Evolutionary conservation across 2,888 invertebrate genomes (phyloP).

Genomic region (Heteromurus nitidus): DNA sequence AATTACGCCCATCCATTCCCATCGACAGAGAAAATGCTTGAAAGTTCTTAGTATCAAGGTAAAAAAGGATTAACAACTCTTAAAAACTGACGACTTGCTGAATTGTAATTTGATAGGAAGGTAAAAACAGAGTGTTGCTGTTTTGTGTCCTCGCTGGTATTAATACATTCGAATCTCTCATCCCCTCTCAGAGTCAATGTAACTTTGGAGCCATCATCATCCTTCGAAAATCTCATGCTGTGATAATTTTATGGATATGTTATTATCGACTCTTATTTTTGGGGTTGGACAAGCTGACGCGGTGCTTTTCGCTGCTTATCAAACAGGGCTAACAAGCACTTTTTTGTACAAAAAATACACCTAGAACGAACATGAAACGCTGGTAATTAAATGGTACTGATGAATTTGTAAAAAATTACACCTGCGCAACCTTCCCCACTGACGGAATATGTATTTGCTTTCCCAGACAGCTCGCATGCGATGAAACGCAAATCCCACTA

Average conservation of each 20-base stretch:
- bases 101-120: not conserved
- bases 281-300: too few relatives aligned
- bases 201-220: not conserved
- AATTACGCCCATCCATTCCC: not conserved
- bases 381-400: slow-evolving; percentile 48
- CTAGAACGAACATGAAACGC: not conserved
- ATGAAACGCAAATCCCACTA: slow-evolving; percentile 13
- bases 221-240: not conserved
- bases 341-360: slow-evolving; percentile 12
- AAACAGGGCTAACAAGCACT: too few relatives aligned
- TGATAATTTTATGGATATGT: slow-evolving; percentile 9
- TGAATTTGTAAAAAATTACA: slow-evolving; percentile 53
- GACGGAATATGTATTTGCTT: slow-evolving; percentile 13
- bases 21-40: too few relatives aligned
- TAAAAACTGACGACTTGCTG: not conserved
- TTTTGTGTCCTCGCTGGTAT: not conserved
- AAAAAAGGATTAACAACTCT: not conserved
- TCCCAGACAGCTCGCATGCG: slow-evolving; percentile 44
- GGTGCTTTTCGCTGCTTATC: too few relatives aligned
- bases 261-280: not conserved
- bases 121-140: not conserved
- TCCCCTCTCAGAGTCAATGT: not conserved
- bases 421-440: slow-evolving; percentile 41
- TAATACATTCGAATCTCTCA: not conserved
- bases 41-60: too few relatives aligned